A percentile compares a stretch with the other conserved stretches of the same genome.
These are phyloP conservation scores for Triplophysa dalaica DNA, from an alignment of 2,113 vertebrate genomes.

Conservation along the genomic window DNA sequence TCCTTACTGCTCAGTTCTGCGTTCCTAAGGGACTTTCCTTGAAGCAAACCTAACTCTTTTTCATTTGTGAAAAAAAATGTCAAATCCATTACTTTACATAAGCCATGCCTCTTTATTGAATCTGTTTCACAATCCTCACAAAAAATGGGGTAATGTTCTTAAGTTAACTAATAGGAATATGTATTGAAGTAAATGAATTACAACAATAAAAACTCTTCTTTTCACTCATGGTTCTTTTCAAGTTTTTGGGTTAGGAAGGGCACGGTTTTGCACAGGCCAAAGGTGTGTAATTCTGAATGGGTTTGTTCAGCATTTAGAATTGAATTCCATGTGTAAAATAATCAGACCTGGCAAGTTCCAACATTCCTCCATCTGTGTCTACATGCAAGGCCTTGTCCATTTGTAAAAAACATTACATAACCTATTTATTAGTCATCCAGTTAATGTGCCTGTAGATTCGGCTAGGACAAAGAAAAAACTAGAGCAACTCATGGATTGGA, in stretches of 20 bases:
- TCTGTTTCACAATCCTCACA: neutral
- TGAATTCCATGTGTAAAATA: slow-evolving; percentile 47
- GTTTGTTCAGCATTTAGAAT: slow-evolving; percentile 29
- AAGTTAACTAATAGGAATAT: neutral
- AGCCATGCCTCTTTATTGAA: neutral
- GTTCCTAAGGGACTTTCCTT: slow-evolving; percentile 7
- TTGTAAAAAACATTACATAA: slow-evolving; percentile 15
- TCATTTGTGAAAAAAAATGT: neutral
- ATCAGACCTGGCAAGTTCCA: slow-evolving; percentile 35
- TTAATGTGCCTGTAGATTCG: neutral
- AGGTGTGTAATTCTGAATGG: slow-evolving; percentile 10
- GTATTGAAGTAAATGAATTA: neutral
- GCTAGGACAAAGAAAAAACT: neutral
- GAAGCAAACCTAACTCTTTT: neutral
- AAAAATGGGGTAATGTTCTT: neutral
- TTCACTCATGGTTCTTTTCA: neutral
- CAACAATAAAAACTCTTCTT: neutral
- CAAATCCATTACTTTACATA: neutral
- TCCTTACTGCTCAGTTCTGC: neutral
- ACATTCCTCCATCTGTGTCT: slow-evolving; percentile 18
- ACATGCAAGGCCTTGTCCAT: slow-evolving; percentile 12
- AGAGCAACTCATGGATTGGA: neutral
- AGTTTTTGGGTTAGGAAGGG: neutral
- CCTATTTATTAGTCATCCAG: slow-evolving; percentile 10
- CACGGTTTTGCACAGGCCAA: neutral